These are phyloP conservation scores for Epinephelus moara DNA, from an alignment of 2,113 vertebrate species.

Conservation along the genomic window DNA sequence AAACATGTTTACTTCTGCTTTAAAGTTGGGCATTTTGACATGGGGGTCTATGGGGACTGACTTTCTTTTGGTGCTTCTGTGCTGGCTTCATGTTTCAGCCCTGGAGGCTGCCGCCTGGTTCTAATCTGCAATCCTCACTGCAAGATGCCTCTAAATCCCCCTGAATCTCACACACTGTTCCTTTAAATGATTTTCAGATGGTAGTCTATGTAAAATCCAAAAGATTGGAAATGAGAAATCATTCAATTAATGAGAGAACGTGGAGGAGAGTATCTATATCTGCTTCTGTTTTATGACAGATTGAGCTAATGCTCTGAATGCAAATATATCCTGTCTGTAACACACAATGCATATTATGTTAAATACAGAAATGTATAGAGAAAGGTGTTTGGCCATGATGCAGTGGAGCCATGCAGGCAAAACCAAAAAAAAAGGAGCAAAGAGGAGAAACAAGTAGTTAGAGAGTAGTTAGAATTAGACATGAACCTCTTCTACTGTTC, in stretches of 20 bases:
- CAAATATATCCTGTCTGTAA: not conserved
- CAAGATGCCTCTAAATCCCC: too few relatives aligned
- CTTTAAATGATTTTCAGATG: not conserved
- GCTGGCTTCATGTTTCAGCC: too few relatives aligned
- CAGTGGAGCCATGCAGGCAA: constrained; percentile 63
- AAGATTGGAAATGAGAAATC: not conserved
- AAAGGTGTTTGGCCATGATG: constrained; percentile 28
- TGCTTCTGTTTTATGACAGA: constrained; percentile 4
- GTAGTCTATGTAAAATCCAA: constrained; percentile 13
- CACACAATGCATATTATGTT: not conserved
- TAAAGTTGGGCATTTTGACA: too few relatives aligned
- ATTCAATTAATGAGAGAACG: constrained; percentile 5
- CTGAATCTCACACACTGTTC: too few relatives aligned
- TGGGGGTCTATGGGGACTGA: too few relatives aligned
- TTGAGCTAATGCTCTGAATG: not conserved
- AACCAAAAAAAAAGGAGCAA: constrained; percentile 49
- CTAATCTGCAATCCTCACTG: too few relatives aligned
- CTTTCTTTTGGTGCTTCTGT: too few relatives aligned
- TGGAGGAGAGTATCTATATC: not conserved
- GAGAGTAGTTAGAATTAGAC: constrained; percentile 81
- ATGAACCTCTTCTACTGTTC: constrained; percentile 99
- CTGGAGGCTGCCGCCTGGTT: too few relatives aligned
- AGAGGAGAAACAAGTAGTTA: constrained; percentile 42
- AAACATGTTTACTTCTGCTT: too few relatives aligned
- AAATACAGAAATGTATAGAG: constrained; percentile 29